A percentile compares a stretch with the other conserved stretches of the same genome.
Conservation (phyloP, 1,140 invertebrate genomes). For the Achatina immaculata region DNA sequence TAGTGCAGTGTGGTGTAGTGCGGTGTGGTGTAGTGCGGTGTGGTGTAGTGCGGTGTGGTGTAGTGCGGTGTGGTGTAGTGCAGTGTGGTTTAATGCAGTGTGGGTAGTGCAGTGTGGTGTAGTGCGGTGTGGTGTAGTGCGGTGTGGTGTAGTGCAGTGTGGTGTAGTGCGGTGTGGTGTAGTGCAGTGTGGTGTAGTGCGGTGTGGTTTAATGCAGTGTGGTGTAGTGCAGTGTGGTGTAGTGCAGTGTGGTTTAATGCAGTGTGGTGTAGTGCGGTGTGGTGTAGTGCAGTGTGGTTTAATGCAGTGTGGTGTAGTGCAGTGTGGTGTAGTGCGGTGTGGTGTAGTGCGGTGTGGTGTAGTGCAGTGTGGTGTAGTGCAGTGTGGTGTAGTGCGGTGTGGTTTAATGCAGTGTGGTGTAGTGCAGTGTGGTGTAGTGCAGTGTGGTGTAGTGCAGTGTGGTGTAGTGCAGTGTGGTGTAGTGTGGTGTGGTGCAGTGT, state of each 20-base stretch:
- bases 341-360: not conserved
- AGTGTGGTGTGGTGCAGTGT: not conserved
- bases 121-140: no score
- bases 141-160: no score
- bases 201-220: no score
- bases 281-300: no score
- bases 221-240: no score
- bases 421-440: not conserved
- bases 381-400: no score
- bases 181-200: no score
- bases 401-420: no score
- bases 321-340: not conserved
- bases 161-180: no score
- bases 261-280: no score
- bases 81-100: no score
- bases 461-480: not conserved
- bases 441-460: not conserved
- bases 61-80: not conserved
- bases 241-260: no score
- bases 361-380: not conserved
- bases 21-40: slow-evolving; percentile 40
- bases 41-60: slow-evolving; percentile 19
- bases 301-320: not conserved
- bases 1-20: slow-evolving; percentile 36
- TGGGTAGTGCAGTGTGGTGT: not conserved